Evolutionary conservation across 2,888 invertebrate genomes (phyloP), one percentile per base, ranked within the genome.

Genomic region (Cataglyphis livida): DNA sequence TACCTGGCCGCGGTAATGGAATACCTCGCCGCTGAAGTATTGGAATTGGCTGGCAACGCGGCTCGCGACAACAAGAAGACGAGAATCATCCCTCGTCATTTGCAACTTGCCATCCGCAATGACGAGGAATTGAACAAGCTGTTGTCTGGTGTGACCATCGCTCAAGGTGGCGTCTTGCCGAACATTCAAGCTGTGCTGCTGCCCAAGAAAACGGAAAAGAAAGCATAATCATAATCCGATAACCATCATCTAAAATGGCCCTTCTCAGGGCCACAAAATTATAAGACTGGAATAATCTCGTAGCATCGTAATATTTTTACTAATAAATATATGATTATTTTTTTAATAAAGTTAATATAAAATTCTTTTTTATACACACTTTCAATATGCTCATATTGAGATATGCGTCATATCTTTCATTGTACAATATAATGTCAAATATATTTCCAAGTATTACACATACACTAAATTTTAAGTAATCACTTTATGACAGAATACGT

Each of bases 131-230:
- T 98, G 92, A 97, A 97, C 94, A 97, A 96, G 93, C 95, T 98
- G 73, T 94, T 98, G 4, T 95, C 96, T 1, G 97, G 97, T 70
- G 97, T 98, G 0, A 97, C 97, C 41, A 98, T 98, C 92, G 96
- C 97, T 25, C 97, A 98, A 93, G 98, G 98, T 85, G 98, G 98
- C 90, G 98, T 98, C 0, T 93, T 98, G 92, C 98, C 98, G 0
- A 97, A 97, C 92, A 98, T 98, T 88, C 96, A 97, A 91, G 96
- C 97, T 1, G 96, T 97, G 25, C 95, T 90, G 10, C 6, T 88
- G 9, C 90, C 89, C 0, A 89, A 89, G 66, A 90, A 90, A 51
- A 89, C 89, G 0, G 89, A 89, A 7, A 89, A 89, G 71, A 89
- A 90, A 38, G 84, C 88, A 57, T 88, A 88, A 88, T 21, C 35